phyloP scores from a whole-genome alignment of 1,140 invertebrate species.

The Procambarus clarkii region DNA sequence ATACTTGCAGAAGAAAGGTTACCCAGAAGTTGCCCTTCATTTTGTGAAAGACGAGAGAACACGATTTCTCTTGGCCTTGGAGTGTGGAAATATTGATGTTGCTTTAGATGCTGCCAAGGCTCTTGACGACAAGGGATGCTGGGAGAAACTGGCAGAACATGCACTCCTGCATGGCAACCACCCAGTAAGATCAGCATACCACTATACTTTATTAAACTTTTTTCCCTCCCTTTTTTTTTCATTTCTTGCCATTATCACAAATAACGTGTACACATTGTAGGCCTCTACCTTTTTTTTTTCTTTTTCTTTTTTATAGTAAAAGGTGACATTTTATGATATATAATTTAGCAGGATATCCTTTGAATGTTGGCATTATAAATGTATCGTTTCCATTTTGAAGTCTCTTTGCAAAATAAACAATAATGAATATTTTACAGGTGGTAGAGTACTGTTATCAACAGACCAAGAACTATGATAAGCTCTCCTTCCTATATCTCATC shows the following conservation, averaged over 20 bases:
- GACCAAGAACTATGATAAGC: constrained; percentile 99
- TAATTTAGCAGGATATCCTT: too few species aligned
- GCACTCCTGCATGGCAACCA: constrained; percentile 96
- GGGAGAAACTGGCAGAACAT: constrained; percentile 97
- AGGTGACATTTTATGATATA: too few species aligned
- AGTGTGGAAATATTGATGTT: constrained; percentile 99
- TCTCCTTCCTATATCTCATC: constrained; percentile 98
- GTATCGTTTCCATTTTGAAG: too few species aligned
- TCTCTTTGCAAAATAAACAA: not conserved
- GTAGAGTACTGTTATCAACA: constrained; percentile 99
- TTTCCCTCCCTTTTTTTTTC: too few species aligned
- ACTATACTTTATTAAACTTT: constrained; percentile 7
- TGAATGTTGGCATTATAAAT: too few species aligned
- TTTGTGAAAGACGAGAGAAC: constrained; percentile 99
- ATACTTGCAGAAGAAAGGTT: constrained; percentile 99
- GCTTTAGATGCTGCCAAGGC: constrained; percentile 93
- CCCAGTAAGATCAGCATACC: constrained; percentile 80
- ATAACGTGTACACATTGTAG: too few species aligned
- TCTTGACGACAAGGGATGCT: constrained; percentile 94
- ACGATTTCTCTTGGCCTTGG: constrained; percentile 94
- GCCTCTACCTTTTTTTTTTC: too few species aligned
- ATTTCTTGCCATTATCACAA: too few species aligned
- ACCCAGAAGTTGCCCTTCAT: constrained; percentile 99
- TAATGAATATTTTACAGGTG: constrained; percentile 74
- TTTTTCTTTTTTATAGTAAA: too few species aligned